phyloP scores from a whole-genome alignment of 2,113 vertebrate genomes.

The Upupa epops region DNA sequence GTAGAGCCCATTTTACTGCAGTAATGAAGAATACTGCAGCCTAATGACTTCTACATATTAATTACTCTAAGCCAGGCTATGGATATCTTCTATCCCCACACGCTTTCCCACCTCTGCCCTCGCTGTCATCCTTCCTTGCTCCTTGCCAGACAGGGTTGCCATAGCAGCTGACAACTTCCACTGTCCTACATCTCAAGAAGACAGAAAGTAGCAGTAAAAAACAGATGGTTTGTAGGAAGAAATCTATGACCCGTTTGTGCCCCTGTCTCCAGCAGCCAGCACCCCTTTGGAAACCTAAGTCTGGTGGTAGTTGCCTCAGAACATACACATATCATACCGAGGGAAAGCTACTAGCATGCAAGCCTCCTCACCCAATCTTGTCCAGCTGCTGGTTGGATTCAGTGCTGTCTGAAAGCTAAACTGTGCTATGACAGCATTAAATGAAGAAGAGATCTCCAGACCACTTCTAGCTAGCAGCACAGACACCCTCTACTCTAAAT shows the following conservation, averaged over 20 bases:
- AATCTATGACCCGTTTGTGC: background rate
- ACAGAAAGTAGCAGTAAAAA: background rate
- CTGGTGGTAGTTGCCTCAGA: background rate
- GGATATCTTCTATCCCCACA: background rate
- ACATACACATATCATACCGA: fast-evolving
- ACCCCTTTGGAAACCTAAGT: background rate
- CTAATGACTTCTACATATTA: background rate
- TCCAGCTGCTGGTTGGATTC: background rate
- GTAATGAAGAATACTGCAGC: background rate
- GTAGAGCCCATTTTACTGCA: background rate
- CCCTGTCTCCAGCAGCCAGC: background rate
- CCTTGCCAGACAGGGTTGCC: conserved; percentile 35
- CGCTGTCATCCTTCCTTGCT: background rate
- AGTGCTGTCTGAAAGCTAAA: background rate
- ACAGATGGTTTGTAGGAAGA: background rate
- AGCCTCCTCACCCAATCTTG: background rate
- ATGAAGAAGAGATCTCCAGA: background rate
- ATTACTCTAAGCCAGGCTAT: background rate
- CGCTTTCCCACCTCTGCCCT: background rate
- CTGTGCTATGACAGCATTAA: background rate
- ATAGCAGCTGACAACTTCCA: conserved; percentile 47
- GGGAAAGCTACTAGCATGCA: background rate
- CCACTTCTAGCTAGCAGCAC: background rate
- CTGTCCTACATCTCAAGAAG: background rate
- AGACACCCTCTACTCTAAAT: background rate